Conservation (phyloP, 2,797 vertebrate species). For the Euphonia xanthogaster region DNA sequence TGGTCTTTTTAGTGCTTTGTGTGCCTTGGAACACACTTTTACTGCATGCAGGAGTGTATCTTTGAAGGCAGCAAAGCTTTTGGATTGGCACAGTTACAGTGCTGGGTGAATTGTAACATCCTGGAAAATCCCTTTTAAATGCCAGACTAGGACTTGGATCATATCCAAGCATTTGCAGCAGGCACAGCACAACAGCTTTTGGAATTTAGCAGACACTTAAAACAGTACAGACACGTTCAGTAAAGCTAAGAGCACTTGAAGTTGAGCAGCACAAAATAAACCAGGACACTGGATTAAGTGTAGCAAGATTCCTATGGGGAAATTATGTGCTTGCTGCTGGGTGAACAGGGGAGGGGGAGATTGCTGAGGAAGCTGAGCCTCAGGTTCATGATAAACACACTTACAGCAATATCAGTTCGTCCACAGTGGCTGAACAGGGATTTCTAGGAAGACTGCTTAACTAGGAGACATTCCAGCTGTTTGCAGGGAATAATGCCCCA, state of each 20-base stretch:
- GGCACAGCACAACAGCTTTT: conserved; percentile 49
- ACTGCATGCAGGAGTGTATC: not conserved
- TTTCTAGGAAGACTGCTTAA: not conserved
- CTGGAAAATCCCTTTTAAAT: conserved; percentile 66
- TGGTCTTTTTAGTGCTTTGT: not conserved
- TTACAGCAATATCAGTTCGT: not conserved
- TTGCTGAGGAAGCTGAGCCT: not conserved
- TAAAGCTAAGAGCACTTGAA: conserved; percentile 44
- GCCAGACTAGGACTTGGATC: conserved; percentile 53
- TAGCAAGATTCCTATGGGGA: not conserved
- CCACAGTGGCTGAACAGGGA: not conserved
- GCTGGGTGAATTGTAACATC: conserved; percentile 48
- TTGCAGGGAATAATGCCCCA: not conserved
- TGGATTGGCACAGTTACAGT: conserved; percentile 30
- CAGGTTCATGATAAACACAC: not conserved
- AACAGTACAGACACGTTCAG: not conserved
- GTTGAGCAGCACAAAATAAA: conserved; percentile 23
- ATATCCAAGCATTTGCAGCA: conserved; percentile 43
- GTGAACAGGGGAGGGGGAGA: not conserved
- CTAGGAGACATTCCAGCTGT: not conserved
- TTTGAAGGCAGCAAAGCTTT: conserved; percentile 50
- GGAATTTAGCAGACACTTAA: conserved; percentile 42
- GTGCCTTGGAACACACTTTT: conserved; percentile 12
- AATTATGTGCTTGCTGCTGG: not conserved
- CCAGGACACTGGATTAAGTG: not conserved